A percentile compares a stretch with the other conserved stretches of the same genome.
These are phyloP conservation scores for Dicaeum eximium DNA, from an alignment of 2,113 vertebrate species.

Conservation along the genomic window DNA sequence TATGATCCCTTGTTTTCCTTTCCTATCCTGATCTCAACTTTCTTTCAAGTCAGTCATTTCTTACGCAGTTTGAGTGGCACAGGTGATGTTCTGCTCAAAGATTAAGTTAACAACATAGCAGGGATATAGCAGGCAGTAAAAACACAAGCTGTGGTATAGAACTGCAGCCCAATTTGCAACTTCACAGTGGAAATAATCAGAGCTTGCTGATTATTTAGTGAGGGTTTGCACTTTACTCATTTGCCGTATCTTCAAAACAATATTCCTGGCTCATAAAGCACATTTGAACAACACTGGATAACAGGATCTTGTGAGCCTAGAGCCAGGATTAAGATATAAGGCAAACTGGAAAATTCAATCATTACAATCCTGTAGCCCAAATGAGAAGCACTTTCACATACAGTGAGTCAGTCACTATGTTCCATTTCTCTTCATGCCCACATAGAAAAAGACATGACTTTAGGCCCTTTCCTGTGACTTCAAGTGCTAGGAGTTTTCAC, in stretches of 20 bases:
- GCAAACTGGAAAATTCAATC: not conserved
- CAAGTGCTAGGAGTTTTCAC: not conserved
- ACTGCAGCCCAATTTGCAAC: not conserved
- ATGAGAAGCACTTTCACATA: not conserved
- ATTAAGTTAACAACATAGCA: not conserved
- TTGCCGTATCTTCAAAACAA: not conserved
- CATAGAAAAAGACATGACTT: not conserved
- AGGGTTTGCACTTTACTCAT: not conserved
- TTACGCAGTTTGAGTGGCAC: not conserved
- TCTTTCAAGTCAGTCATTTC: not conserved
- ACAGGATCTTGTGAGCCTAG: not conserved
- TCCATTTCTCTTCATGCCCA: not conserved
- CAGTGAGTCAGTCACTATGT: not conserved
- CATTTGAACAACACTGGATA: not conserved
- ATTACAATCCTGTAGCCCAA: not conserved
- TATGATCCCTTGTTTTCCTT: not conserved
- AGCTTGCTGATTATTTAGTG: not conserved
- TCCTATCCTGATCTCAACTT: not conserved
- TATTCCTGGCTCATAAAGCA: not conserved
- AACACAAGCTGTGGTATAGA: not conserved
- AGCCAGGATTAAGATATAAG: not conserved
- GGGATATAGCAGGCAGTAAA: not conserved
- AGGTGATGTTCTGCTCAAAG: not conserved
- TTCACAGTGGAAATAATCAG: not conserved
- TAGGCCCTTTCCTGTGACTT: not conserved